Conservation (phyloP, 2,113 vertebrate genomes). For the Zosterops pallidus region DNA sequence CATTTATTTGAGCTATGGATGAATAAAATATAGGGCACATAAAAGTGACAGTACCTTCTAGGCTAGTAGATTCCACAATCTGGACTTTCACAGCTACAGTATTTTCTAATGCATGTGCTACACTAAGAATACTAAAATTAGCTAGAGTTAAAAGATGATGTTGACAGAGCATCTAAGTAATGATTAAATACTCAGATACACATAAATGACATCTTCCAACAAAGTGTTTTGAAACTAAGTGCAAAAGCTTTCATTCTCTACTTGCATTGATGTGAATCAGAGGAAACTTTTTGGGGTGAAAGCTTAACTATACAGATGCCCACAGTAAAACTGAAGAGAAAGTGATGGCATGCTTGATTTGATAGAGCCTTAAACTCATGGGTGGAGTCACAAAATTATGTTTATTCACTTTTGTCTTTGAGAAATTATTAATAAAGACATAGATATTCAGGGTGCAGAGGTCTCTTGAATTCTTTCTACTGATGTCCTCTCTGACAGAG, state of each 20-base stretch:
- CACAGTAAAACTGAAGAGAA: neutral
- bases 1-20: slow-evolving; percentile 27
- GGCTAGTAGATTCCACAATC: slow-evolving; percentile 30
- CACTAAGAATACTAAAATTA: slow-evolving; percentile 21
- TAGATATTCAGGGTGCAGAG: neutral
- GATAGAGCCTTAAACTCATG: neutral
- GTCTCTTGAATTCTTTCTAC: neutral
- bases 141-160: neutral
- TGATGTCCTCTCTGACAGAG: neutral
- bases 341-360: neutral
- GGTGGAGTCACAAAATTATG: neutral
- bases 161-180: neutral
- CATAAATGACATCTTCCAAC: neutral
- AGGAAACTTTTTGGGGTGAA: neutral
- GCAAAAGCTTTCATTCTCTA: neutral
- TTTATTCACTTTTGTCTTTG: neutral
- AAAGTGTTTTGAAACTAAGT: neutral
- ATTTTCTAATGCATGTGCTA: slow-evolving; percentile 19
- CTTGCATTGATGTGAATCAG: neutral
- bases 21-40: slow-evolving; percentile 45
- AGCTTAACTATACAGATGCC: neutral
- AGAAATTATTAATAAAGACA: neutral
- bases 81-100: slow-evolving; percentile 37
- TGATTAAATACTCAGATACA: neutral
- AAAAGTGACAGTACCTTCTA: slow-evolving; percentile 33